These are phyloP conservation scores for Synergus itoensis DNA, from an alignment of 2,888 invertebrate genomes.

Conservation along the genomic window DNA sequence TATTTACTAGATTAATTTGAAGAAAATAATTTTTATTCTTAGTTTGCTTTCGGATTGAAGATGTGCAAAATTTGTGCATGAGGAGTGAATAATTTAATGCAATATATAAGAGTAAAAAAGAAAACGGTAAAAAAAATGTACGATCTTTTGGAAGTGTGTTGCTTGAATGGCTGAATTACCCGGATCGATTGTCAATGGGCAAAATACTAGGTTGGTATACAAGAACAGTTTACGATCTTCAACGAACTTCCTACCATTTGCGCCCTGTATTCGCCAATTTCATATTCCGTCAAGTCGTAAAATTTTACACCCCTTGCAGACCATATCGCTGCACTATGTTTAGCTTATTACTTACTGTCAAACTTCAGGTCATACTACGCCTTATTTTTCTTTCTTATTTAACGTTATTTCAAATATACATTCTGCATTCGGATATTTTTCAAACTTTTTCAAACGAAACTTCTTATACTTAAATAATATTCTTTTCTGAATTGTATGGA, in stretches of 20 bases:
- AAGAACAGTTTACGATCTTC: neutral
- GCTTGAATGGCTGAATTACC: neutral
- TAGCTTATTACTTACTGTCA: neutral
- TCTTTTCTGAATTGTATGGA: neutral
- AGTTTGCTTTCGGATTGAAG: too few relatives aligned
- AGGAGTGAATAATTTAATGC: neutral
- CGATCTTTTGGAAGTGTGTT: neutral
- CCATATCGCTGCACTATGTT: neutral
- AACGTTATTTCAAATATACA: neutral
- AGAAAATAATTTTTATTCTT: neutral
- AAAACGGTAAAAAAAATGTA: neutral
- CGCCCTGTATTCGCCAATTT: conserved; percentile 5
- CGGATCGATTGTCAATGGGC: neutral
- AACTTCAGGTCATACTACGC: neutral
- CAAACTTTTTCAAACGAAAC: neutral
- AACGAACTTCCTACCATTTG: neutral
- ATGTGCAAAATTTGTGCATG: too few relatives aligned
- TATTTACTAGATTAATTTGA: conserved; percentile 19
- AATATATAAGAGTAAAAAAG: neutral
- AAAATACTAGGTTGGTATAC: neutral
- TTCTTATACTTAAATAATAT: neutral
- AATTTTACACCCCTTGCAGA: neutral
- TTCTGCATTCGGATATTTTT: neutral
- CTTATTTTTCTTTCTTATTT: neutral
- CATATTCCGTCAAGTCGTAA: conserved; percentile 2